Conservation (phyloP, 2,797 vertebrate genomes). For the Ceyx erithaca region DNA sequence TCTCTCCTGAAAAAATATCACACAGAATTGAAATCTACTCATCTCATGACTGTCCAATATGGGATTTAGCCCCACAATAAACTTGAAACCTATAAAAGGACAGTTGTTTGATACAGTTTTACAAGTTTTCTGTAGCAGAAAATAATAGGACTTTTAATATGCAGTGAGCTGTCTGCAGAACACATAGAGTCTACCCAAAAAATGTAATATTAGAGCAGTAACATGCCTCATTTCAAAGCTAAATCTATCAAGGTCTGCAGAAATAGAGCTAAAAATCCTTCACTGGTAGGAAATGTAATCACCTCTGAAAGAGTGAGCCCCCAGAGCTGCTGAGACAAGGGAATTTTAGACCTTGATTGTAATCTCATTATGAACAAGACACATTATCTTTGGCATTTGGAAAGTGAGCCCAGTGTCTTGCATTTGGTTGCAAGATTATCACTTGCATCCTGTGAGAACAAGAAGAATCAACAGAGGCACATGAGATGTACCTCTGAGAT, state of each 20-base stretch:
- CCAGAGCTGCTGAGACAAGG: constrained; percentile 8
- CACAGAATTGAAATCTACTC: background rate
- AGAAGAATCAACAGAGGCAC: background rate
- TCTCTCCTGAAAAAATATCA: background rate
- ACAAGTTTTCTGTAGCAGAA: background rate
- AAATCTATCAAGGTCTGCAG: background rate
- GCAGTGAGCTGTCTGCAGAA: background rate
- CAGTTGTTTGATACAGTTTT: background rate
- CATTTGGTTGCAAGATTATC: background rate
- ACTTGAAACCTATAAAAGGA: background rate
- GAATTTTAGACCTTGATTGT: constrained; percentile 40
- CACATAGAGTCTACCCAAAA: background rate
- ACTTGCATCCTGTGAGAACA: background rate
- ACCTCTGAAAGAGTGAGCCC: background rate
- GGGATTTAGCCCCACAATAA: background rate
- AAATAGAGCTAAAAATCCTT: background rate
- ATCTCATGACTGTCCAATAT: background rate
- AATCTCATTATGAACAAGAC: constrained; percentile 3
- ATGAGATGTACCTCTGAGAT: background rate
- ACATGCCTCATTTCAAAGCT: constrained; percentile 4
- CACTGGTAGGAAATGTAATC: background rate
- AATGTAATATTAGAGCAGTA: background rate
- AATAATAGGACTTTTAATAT: background rate
- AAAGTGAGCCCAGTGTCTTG: background rate
- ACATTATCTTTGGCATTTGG: background rate